Conservation (phyloP, 2,797 vertebrate genomes). For the Myotis myotis region DNA sequence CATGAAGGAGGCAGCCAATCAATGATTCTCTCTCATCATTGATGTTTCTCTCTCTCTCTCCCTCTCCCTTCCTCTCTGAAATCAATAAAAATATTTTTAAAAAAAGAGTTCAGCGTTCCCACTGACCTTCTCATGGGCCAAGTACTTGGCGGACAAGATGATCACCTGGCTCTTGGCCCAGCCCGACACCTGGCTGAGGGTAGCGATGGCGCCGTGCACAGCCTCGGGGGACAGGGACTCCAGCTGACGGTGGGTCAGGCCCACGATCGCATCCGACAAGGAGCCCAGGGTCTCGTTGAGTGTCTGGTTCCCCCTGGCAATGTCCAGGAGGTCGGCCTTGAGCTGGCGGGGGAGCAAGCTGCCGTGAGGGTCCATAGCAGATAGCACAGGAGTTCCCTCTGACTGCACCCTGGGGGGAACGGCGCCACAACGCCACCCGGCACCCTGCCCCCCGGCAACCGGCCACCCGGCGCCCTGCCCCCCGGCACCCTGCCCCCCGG, state of each 20-base stretch:
- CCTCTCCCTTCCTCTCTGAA: too few species aligned
- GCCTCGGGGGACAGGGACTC: constrained; percentile 85
- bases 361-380: background rate
- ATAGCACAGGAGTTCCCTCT: rapidly evolving
- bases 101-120: background rate
- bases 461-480: too few species aligned
- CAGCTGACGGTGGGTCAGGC: constrained; percentile 84
- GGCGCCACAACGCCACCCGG: background rate
- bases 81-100: too few species aligned
- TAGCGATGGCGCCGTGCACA: constrained; percentile 83
- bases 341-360: constrained; percentile 80
- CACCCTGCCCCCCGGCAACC: too few species aligned
- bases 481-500: too few species aligned
- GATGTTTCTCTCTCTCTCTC: too few species aligned
- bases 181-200: constrained; percentile 86
- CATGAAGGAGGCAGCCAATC: too few species aligned
- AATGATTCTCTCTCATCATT: too few species aligned
- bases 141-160: constrained; percentile 86
- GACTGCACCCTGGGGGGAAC: background rate
- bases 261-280: constrained; percentile 86
- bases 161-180: constrained; percentile 86
- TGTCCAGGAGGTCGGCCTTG: constrained; percentile 85
- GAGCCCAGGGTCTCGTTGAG: constrained; percentile 86
- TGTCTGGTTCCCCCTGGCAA: constrained; percentile 86
- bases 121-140: constrained; percentile 86